These are phyloP conservation scores for Chanos chanos DNA, from an alignment of 2,797 vertebrate species.

Conservation along the genomic window DNA sequence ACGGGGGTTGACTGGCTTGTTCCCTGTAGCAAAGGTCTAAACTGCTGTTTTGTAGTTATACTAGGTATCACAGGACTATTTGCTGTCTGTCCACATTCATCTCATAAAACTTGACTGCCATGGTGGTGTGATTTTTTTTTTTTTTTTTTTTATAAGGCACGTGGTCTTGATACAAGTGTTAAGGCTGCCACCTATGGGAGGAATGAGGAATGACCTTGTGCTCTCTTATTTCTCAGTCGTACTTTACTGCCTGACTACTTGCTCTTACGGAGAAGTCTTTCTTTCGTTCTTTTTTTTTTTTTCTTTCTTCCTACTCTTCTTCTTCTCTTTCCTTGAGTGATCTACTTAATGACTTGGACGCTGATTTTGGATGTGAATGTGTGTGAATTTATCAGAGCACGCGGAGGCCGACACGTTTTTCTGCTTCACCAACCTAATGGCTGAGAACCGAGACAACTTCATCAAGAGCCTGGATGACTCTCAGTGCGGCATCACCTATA, in stretches of 20 bases:
- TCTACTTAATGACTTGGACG: background rate
- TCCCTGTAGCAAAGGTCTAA: too few species aligned
- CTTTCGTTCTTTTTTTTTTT: background rate
- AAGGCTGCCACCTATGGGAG: conserved; percentile 21
- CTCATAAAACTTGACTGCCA: too few species aligned
- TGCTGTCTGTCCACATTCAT: too few species aligned
- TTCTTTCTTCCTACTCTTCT: too few species aligned
- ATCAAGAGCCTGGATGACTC: conserved; percentile 98
- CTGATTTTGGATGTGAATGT: background rate
- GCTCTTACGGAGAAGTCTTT: too few species aligned
- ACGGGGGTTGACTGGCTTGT: too few species aligned
- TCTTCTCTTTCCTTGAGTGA: background rate
- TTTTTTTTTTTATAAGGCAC: too few species aligned
- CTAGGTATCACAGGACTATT: too few species aligned
- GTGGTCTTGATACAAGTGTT: background rate
- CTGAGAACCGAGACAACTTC: conserved; percentile 98
- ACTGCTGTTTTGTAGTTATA: too few species aligned
- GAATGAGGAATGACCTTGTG: background rate
- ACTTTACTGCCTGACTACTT: too few species aligned
- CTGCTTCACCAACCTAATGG: conserved; percentile 98
- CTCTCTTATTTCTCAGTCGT: too few species aligned
- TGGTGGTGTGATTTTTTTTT: too few species aligned
- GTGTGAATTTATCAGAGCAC: conserved; percentile 74
- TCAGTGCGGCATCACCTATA: conserved; percentile 95
- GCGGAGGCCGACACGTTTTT: conserved; percentile 97